Base-by-base conservation (phyloP, 1,140 invertebrate species). In the Nixonia krombeini region DNA sequence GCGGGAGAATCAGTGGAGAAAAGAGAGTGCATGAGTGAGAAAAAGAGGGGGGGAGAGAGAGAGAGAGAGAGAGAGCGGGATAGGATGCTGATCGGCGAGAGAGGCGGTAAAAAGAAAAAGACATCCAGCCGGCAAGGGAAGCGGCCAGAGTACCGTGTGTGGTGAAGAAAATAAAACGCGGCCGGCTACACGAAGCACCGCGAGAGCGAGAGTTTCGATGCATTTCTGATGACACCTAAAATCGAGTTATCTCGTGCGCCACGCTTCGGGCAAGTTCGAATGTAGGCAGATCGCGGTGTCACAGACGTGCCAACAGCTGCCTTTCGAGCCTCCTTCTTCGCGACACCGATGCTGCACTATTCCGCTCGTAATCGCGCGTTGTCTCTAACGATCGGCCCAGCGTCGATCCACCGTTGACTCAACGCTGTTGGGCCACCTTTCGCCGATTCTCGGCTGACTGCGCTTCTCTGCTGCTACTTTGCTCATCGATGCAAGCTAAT, bases 141-240 rank as follows among this genome's bases (percentile, higher is more conserved):
- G 46, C 56, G 59, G 41, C 59, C 52, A 57, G 53, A 68, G 67
- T 28, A 46, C 59, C 38, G 33, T n/a, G n/a, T n/a, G n/a, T 47
- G 52, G 61, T 62, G 63, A 74, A 70, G 53, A 73, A 73, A 79
- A 80, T 79, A 80, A 81, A 80, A 80, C 70, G 67, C 55, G 45
- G 41, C 28, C 53, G 47, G 47, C 68, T 74, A 76, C n/a, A n/a
- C 51, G 74, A 79, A 80, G 78, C 50, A 53, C 61, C 45, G 72
- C 78, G 78, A 79, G 69, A 74, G 59, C 71, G 58, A 70, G 47
- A 71, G 47, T 59, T 70, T 73, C 76, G 64, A 74, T 77, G 75
- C 76, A 77, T 76, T 72, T 70, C 64, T 67, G 68, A 56, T 71
- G 52, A 52, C 62, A 56, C 64, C 62, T 52, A 41, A 61, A 64